These are phyloP conservation scores for Tachystola acroxantha DNA, from an alignment of 2,888 invertebrate species.

Conservation along the genomic window DNA sequence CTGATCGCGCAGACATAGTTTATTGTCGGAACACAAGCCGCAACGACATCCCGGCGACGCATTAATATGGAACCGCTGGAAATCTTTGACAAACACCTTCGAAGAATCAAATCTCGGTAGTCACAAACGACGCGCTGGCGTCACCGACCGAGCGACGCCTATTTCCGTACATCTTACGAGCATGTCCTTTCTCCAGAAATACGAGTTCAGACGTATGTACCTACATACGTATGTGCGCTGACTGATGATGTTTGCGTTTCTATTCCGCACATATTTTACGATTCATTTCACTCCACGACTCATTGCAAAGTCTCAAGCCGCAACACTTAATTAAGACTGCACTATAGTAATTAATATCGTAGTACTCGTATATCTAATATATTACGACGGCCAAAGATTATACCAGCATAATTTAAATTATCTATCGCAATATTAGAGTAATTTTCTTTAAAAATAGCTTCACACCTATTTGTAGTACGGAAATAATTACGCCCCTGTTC, in stretches of 20 bases:
- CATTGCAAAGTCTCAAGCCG: slow-evolving; percentile 1
- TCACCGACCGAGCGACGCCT: slow-evolving; percentile 53
- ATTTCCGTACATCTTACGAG: slow-evolving; percentile 43
- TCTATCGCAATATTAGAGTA: background rate
- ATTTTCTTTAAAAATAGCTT: slow-evolving; percentile 4
- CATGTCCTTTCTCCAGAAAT: slow-evolving; percentile 60
- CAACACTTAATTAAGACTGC: slow-evolving; percentile 9
- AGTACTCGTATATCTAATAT: no score
- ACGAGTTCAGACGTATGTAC: slow-evolving; percentile 18
- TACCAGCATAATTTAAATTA: background rate
- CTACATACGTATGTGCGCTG: slow-evolving; percentile 13
- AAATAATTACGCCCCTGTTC: slow-evolving; percentile 5
- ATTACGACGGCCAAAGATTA: background rate
- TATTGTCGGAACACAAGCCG: slow-evolving; percentile 14
- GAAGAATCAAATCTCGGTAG: slow-evolving; percentile 10
- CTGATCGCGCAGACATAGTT: slow-evolving; percentile 14
- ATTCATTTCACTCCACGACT: slow-evolving; percentile 10
- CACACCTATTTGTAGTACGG: slow-evolving; percentile 4
- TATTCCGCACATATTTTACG: slow-evolving; percentile 10
- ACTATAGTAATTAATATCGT: background rate
- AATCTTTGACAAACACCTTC: slow-evolving; percentile 11
- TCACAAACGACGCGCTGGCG: slow-evolving; percentile 26
- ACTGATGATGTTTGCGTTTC: slow-evolving; percentile 20
- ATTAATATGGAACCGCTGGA: slow-evolving; percentile 10
- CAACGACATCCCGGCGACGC: slow-evolving; percentile 11